These are phyloP conservation scores for Blastomussa wellsi DNA, from an alignment of 92 coral and sea anemone species.

Conservation along the genomic window DNA sequence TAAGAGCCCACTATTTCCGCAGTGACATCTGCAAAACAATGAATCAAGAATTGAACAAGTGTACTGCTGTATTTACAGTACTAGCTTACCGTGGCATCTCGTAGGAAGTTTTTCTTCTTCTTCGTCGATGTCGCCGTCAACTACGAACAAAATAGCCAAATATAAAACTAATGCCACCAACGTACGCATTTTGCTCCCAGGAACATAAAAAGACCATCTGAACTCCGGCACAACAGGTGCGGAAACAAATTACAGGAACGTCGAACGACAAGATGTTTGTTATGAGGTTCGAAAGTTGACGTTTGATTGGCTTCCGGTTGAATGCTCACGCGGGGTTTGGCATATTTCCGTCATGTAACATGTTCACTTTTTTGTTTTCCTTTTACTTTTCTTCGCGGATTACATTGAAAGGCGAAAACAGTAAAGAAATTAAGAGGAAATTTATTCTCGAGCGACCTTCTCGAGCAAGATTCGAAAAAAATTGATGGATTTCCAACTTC, in stretches of 20 bases:
- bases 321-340: background rate
- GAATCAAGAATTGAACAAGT: background rate
- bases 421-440: background rate
- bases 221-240: conserved; percentile 19
- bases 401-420: background rate
- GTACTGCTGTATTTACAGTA: no score
- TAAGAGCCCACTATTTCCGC: background rate
- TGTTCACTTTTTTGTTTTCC: background rate
- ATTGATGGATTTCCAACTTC: background rate
- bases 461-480: background rate
- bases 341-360: background rate
- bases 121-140: conserved; percentile 49
- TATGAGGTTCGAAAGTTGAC: conserved; percentile 25
- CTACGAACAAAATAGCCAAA: conserved; percentile 23
- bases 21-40: background rate
- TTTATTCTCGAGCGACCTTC: background rate
- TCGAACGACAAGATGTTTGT: conserved; percentile 1
- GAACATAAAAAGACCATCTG: conserved; percentile 24
- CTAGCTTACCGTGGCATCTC: conserved; percentile 81
- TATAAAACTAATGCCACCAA: conserved; percentile 35
- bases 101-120: conserved; percentile 84
- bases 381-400: background rate
- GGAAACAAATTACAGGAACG: conserved; percentile 9
- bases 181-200: conserved; percentile 35
- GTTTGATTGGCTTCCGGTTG: conserved; percentile 32